Evolutionary conservation across 2,888 invertebrate genomes (phyloP), one percentile per base, ranked within the genome.

Genomic region (Scaptomyza tumidula): DNA sequence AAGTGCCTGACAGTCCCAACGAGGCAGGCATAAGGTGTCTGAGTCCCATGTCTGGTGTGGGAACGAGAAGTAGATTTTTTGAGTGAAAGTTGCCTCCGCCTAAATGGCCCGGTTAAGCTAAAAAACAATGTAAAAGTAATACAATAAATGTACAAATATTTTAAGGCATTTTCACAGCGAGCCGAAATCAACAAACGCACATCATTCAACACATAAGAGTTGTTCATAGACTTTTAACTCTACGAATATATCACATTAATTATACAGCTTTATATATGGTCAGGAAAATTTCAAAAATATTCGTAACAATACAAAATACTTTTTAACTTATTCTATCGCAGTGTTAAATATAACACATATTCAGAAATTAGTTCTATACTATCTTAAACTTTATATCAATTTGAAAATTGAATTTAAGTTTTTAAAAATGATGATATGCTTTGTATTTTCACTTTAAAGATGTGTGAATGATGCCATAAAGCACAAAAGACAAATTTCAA

Each of bases 21-120:
- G 10, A 52, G 52, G 14, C 39, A 52, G 52, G 27, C 39, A 52
- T 41, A 16, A 52, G 52, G 52, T 52, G 52, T 52, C 52, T 39
- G 39, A 14, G 11, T 39, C 6, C 6, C 24, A 52, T 52, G 52
- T 52, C 52, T 39, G 27, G 14, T 39, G 41, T 41, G 41, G 41
- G 41, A 41, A 0, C 7, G 7, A 6, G n/a, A 6, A 19, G 19
- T 33, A 9, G 49, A 16, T 19, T 19, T 9, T 19, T 19, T 9
- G 24, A 35, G 24, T 35, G 24, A 52, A 52, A 52, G 52, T 52
- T 52, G 0, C 27, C 39, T n/a, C 10, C 10, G 29, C 5, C 24
- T 24, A 24, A 24, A 24, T 24, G 24, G 24, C 24, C 24, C 24
- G 24, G 24, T 24, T 24, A 24, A 24, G 24, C 24, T 24, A 24